Conservation (phyloP, 2,113 vertebrate species). For the Kobus ellipsiprymnus region DNA sequence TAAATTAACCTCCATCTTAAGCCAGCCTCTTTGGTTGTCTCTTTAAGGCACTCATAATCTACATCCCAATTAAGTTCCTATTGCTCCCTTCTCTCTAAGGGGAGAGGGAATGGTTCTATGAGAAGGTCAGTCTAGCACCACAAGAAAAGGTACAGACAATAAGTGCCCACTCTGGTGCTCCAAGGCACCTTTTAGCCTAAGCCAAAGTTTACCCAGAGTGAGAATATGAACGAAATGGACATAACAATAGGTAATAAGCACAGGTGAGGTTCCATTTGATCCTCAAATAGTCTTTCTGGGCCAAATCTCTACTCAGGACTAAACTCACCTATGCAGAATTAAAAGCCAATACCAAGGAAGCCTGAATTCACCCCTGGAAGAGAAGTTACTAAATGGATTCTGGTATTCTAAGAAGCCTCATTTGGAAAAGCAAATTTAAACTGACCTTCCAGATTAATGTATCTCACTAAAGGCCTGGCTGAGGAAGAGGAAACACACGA, state of each 20-base stretch:
- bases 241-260: background rate
- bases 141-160: background rate
- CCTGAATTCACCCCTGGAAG: background rate
- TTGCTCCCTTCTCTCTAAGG: background rate
- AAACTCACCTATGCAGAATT: background rate
- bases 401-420: background rate
- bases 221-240: background rate
- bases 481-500: background rate
- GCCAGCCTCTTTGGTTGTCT: background rate
- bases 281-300: background rate
- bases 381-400: background rate
- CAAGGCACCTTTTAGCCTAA: background rate
- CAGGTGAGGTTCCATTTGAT: background rate
- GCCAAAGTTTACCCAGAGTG: background rate
- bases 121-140: background rate
- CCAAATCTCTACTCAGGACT: background rate
- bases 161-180: background rate
- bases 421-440: constrained; percentile 24
- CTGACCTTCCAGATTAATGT: background rate
- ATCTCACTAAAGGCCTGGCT: background rate
- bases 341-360: background rate
- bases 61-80: background rate
- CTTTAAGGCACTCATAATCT: background rate
- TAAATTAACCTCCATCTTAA: background rate
- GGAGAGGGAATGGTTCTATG: background rate